These are phyloP conservation scores for Pandemis cinnamomeana DNA, from an alignment of 2,888 invertebrate genomes.

Conservation along the genomic window DNA sequence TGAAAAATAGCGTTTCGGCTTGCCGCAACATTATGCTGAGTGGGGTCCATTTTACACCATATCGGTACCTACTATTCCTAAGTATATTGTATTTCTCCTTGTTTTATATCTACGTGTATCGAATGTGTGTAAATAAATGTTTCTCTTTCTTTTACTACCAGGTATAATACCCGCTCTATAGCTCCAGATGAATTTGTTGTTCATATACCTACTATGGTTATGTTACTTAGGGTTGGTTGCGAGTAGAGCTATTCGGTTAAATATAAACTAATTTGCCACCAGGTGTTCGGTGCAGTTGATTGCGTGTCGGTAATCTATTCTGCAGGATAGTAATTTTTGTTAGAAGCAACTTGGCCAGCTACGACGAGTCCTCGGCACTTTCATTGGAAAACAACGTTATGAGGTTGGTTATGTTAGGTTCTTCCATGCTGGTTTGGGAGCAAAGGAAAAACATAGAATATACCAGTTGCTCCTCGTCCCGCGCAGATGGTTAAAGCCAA, in stretches of 20 bases:
- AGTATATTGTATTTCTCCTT: too few relatives aligned
- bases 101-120: too few relatives aligned
- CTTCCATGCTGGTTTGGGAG: too few relatives aligned
- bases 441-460: too few relatives aligned
- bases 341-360: background rate
- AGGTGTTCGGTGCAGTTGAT: constrained; percentile 33
- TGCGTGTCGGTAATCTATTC: constrained; percentile 40
- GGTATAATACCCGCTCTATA: background rate
- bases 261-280: constrained; percentile 38
- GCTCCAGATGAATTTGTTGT: background rate
- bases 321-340: constrained; percentile 25
- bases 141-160: too few relatives aligned
- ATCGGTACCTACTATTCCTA: too few relatives aligned
- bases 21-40: too few relatives aligned
- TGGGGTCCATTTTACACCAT: too few relatives aligned
- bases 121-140: too few relatives aligned
- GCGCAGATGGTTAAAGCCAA: too few relatives aligned
- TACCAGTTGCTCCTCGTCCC: too few relatives aligned
- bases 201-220: background rate
- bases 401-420: background rate
- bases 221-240: background rate
- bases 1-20: too few relatives aligned
- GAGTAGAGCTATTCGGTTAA: constrained; percentile 27
- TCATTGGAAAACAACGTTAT: background rate
- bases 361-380: background rate